A percentile compares a stretch with the other conserved stretches of the same genome.
Conservation (phyloP, 2,888 invertebrate genomes). For the Lamproptera curius region DNA sequence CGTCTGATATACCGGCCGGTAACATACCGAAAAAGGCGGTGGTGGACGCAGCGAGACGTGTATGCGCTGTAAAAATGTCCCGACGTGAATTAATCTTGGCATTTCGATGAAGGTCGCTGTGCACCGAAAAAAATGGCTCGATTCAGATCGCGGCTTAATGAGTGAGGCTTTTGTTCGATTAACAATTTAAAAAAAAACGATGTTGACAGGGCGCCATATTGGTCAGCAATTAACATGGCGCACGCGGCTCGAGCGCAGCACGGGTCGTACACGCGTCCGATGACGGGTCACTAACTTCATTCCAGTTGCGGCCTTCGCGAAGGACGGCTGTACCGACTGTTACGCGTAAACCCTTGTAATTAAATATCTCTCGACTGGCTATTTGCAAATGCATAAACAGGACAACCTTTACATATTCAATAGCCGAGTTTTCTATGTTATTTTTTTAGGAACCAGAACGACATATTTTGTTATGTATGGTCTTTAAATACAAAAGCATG, state of each 20-base stretch:
- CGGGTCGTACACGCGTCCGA: slow-evolving; percentile 37
- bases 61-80: slow-evolving; percentile 53
- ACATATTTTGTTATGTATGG: too few relatives aligned
- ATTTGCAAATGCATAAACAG: too few relatives aligned
- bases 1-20: slow-evolving; percentile 50
- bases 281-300: slow-evolving; percentile 62
- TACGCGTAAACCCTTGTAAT: too few relatives aligned
- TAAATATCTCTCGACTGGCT: too few relatives aligned
- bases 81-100: slow-evolving; percentile 59
- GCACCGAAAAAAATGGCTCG: slow-evolving; percentile 41
- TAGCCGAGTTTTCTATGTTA: too few relatives aligned
- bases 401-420: too few relatives aligned
- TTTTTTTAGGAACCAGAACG: too few relatives aligned
- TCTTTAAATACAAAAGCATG: too few relatives aligned
- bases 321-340: slow-evolving; percentile 48
- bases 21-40: slow-evolving; percentile 65
- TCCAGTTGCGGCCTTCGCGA: slow-evolving; percentile 58
- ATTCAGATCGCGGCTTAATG: slow-evolving; percentile 52
- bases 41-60: slow-evolving; percentile 51
- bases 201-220: slow-evolving; percentile 67
- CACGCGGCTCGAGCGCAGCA: slow-evolving; percentile 42
- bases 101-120: slow-evolving; percentile 56
- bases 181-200: slow-evolving; percentile 47
- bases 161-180: slow-evolving; percentile 53
- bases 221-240: slow-evolving; percentile 70